phyloP scores from a whole-genome alignment of 2,113 vertebrate genomes.

The Genyomyrus donnyi region DNA sequence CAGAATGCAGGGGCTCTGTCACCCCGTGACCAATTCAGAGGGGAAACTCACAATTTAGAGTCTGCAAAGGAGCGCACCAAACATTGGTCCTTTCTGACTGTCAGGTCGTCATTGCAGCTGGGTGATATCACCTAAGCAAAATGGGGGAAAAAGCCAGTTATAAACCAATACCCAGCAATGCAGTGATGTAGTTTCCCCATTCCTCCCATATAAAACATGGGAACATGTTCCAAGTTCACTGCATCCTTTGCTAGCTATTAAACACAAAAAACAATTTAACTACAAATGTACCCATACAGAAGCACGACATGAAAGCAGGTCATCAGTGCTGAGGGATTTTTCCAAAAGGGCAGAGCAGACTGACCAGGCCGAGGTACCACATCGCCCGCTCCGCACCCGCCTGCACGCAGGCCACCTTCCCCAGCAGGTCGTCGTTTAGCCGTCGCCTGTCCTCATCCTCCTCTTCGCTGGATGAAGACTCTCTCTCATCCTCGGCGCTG shows the following conservation, averaged over 20 bases:
- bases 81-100: slow-evolving; percentile 95
- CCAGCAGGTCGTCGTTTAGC: slow-evolving; percentile 79
- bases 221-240: not conserved
- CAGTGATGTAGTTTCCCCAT: not conserved
- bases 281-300: not conserved
- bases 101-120: slow-evolving; percentile 86
- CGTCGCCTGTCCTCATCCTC: slow-evolving; percentile 83
- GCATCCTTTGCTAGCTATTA: not conserved
- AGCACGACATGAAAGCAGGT: not conserved
- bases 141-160: slow-evolving; percentile 11
- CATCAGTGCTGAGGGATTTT: not conserved
- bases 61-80: slow-evolving; percentile 89
- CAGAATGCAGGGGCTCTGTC: not conserved
- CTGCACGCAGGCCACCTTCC: slow-evolving; percentile 76
- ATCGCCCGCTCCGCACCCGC: slow-evolving; percentile 51
- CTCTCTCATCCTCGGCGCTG: slow-evolving; percentile 90
- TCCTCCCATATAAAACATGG: not conserved
- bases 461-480: slow-evolving; percentile 87
- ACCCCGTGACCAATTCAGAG: not conserved
- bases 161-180: not conserved
- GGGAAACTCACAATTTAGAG: slow-evolving; percentile 87
- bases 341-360: slow-evolving; percentile 22
- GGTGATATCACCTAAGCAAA: slow-evolving; percentile 81
- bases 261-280: not conserved
- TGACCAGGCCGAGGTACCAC: slow-evolving; percentile 85